Percentiles rank a stretch among this genome's conserved stretches.
phyloP scores from a whole-genome alignment of 2,888 invertebrate species.

The Eupeodes luniger region DNA sequence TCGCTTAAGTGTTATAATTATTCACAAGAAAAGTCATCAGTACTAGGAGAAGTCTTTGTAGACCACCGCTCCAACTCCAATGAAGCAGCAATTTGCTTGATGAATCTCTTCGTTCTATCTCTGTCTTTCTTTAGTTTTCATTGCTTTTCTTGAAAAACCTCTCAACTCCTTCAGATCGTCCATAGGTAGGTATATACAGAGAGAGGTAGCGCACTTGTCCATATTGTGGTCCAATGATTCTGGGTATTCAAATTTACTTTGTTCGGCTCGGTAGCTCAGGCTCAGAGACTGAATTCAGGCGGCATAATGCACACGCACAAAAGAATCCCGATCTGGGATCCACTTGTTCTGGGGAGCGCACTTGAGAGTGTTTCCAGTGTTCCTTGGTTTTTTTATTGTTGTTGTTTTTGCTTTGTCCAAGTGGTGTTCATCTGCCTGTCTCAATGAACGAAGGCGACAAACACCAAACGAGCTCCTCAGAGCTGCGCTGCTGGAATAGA shows the following conservation, averaged over 20 bases:
- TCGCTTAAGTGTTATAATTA: conserved; percentile 75
- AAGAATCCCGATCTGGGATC: conserved; percentile 72
- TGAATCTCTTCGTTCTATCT: conserved; percentile 51
- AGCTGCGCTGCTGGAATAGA: conserved; percentile 59
- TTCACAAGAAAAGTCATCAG: conserved; percentile 75
- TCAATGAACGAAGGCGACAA: conserved; percentile 70
- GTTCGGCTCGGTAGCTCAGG: conserved; percentile 30
- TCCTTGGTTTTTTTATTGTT: not conserved
- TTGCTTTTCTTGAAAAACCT: not conserved
- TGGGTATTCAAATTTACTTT: conserved; percentile 72
- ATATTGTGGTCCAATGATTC: conserved; percentile 58
- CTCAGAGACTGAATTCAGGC: conserved; percentile 37
- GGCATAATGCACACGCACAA: conserved; percentile 75
- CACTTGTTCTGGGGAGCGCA: conserved; percentile 72
- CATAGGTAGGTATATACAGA: not conserved
- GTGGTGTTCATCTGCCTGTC: conserved; percentile 66
- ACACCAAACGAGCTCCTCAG: conserved; percentile 65
- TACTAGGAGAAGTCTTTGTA: conserved; percentile 67
- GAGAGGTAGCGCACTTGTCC: conserved; percentile 35
- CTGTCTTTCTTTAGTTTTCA: not conserved
- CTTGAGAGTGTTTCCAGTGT: conserved; percentile 68
- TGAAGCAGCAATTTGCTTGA: conserved; percentile 74
- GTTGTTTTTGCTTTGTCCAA: conserved; percentile 19
- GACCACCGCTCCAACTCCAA: conserved; percentile 68
- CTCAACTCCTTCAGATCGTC: not conserved